These are phyloP conservation scores for Medauroidea extradentata DNA, from an alignment of 1,140 invertebrate genomes.

Conservation along the genomic window DNA sequence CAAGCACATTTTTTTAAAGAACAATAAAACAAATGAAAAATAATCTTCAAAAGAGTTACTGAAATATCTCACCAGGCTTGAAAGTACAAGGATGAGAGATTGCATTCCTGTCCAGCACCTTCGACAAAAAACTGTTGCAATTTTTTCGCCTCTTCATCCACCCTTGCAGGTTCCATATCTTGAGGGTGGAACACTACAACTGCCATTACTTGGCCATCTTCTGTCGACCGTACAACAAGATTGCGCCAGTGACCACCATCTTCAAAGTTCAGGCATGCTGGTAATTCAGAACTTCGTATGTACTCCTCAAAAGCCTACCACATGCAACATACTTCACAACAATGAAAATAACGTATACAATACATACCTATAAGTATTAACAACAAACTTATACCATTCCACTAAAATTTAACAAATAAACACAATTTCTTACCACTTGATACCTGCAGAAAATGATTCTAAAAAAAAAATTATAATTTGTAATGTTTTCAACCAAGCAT, in stretches of 20 bases:
- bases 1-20: no score
- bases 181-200: constrained; percentile 47
- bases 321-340: no score
- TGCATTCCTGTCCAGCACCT: constrained; percentile 20
- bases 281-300: constrained; percentile 38
- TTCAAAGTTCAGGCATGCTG: constrained; percentile 42
- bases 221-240: constrained; percentile 46
- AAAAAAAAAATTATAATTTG: no score
- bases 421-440: no score
- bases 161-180: constrained; percentile 34
- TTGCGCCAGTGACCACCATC: constrained; percentile 48
- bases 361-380: no score
- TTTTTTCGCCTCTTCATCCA: constrained; percentile 34
- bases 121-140: constrained; percentile 34
- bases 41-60: neutral
- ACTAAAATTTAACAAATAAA: no score
- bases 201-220: constrained; percentile 42
- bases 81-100: constrained; percentile 32
- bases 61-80: constrained; percentile 34
- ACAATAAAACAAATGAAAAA: neutral
- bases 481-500: no score
- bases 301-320: constrained; percentile 46
- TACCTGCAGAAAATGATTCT: no score
- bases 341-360: no score
- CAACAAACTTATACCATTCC: no score